These are phyloP conservation scores for Phallusia fumigata DNA, from an alignment of 23 tunicate species.

Conservation along the genomic window DNA sequence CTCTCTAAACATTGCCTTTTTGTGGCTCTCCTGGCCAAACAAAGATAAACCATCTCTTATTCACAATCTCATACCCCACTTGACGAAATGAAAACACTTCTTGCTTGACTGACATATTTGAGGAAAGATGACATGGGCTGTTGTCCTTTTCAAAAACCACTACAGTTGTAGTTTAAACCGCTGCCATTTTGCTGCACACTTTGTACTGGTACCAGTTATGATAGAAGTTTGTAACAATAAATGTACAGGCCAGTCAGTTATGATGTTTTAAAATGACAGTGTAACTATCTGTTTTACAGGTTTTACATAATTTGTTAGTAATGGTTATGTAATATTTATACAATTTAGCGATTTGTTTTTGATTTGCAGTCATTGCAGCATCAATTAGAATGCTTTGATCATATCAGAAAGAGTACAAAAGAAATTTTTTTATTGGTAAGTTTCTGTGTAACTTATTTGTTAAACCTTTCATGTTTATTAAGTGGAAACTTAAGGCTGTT, in stretches of 20 bases:
- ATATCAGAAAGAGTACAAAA: slow-evolving; percentile 25
- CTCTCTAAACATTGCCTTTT: slow-evolving; percentile 11
- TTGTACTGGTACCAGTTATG: too few species aligned
- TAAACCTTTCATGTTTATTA: background rate
- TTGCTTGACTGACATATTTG: background rate
- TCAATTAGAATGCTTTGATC: slow-evolving; percentile 43
- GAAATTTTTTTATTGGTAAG: slow-evolving; percentile 36
- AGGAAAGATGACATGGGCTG: background rate
- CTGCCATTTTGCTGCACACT: background rate
- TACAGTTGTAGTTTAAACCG: slow-evolving; percentile 8
- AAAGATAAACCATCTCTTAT: background rate
- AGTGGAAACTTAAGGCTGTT: background rate
- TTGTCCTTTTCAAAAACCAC: slow-evolving; percentile 4
- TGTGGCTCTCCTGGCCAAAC: slow-evolving; percentile 2
- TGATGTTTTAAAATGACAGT: background rate
- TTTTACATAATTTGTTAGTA: background rate
- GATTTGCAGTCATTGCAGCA: slow-evolving; percentile 46
- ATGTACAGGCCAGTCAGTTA: background rate
- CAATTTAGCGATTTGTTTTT: background rate
- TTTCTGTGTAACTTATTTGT: background rate
- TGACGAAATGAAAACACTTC: background rate
- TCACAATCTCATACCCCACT: background rate
- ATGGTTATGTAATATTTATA: background rate
- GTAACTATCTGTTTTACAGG: too few species aligned
- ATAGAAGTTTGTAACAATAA: background rate